Percentiles rank a stretch among this genome's conserved stretches.
These are phyloP conservation scores for Oxygymnocypris stewartii DNA, from an alignment of 2,113 vertebrate genomes.

Conservation along the genomic window DNA sequence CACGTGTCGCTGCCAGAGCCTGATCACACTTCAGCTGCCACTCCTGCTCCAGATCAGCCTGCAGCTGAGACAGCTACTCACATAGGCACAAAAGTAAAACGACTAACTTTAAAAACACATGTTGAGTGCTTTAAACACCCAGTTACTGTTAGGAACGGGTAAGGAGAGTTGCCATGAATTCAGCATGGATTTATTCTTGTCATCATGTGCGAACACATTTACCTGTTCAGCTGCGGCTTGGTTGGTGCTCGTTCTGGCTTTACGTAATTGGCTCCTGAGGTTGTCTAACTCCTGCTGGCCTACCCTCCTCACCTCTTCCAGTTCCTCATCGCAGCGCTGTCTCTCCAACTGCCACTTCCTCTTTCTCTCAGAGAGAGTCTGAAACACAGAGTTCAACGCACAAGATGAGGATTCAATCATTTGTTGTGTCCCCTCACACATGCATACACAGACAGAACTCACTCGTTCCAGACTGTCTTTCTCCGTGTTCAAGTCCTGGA, in stretches of 20 bases:
- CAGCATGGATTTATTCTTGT: background rate
- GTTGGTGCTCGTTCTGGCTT: slow-evolving; percentile 80
- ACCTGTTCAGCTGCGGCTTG: slow-evolving; percentile 86
- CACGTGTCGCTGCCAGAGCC: slow-evolving; percentile 72
- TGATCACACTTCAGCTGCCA: slow-evolving; percentile 82
- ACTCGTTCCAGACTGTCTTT: slow-evolving; percentile 87
- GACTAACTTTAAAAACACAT: background rate
- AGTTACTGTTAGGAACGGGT: background rate
- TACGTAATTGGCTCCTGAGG: slow-evolving; percentile 82
- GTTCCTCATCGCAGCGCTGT: slow-evolving; percentile 84
- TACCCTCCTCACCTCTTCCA: slow-evolving; percentile 83
- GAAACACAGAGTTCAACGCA: slow-evolving; percentile 17
- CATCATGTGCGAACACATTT: background rate
- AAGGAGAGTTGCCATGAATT: background rate
- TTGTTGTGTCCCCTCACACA: background rate
- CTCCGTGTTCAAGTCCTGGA: slow-evolving; percentile 82
- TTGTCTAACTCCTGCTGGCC: slow-evolving; percentile 84
- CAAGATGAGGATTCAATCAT: background rate
- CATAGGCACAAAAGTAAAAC: background rate
- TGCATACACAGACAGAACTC: slow-evolving; percentile 37
- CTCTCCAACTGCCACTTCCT: slow-evolving; percentile 86
- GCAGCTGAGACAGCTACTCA: slow-evolving; percentile 78
- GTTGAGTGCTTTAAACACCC: background rate
- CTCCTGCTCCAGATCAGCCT: slow-evolving; percentile 84
- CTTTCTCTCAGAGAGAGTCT: slow-evolving; percentile 89